Evolutionary conservation across 2,888 invertebrate species (phyloP).

Genomic region (Polylopha cassiicola): DNA sequence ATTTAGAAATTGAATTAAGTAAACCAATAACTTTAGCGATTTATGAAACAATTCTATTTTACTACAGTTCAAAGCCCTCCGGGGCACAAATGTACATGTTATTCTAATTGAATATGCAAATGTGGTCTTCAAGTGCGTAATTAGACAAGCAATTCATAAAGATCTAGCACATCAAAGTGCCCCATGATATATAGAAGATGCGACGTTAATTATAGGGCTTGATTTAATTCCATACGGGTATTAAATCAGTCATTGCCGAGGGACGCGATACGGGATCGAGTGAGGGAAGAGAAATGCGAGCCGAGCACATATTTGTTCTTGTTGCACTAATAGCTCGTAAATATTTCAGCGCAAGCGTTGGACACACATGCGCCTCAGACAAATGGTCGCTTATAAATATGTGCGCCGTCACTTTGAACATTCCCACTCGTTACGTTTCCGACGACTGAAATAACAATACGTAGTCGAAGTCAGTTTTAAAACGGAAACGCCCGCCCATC

Average conservation of each 20-base stretch:
- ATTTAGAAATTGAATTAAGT: slow-evolving; percentile 41
- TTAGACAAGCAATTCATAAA: slow-evolving; percentile 21
- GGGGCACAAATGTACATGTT: slow-evolving; percentile 11
- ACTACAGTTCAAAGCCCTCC: slow-evolving; percentile 6
- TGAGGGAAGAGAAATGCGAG: slow-evolving; percentile 35
- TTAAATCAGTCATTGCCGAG: slow-evolving; percentile 65
- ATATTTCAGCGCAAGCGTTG: slow-evolving; percentile 63
- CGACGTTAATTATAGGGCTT: slow-evolving; percentile 46
- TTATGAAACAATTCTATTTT: slow-evolving; percentile 5
- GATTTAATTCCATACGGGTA: slow-evolving; percentile 45
- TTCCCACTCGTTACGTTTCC: slow-evolving; percentile 63
- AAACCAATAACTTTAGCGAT: slow-evolving; percentile 19
- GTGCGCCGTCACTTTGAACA: slow-evolving; percentile 62
- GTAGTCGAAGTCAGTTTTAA: slow-evolving; percentile 45
- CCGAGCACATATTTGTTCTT: slow-evolving; percentile 50
- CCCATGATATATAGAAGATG: slow-evolving; percentile 27
- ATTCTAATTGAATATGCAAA: slow-evolving; percentile 19
- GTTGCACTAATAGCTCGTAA: slow-evolving; percentile 72
- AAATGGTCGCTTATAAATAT: slow-evolving; percentile 69
- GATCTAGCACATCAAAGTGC: slow-evolving; percentile 40
- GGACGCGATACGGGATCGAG: slow-evolving; percentile 43
- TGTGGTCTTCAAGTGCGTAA: slow-evolving; percentile 22
- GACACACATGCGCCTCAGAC: slow-evolving; percentile 63
- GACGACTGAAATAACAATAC: slow-evolving; percentile 73
- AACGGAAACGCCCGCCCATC: slow-evolving; percentile 56